Evolutionary conservation across 2,888 invertebrate species (phyloP).

Genomic region (Melipona beecheii): DNA sequence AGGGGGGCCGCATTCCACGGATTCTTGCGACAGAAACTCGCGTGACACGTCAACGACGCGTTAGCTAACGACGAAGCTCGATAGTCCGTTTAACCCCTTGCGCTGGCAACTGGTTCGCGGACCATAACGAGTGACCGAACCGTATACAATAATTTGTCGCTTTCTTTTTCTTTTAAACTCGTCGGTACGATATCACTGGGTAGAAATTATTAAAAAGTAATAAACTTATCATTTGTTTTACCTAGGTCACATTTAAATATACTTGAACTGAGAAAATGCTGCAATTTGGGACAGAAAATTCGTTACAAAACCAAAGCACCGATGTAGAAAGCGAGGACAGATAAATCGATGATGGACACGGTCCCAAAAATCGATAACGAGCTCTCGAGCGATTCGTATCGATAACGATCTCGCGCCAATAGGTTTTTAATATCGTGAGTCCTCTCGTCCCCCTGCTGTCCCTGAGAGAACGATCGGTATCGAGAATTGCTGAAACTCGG

Average conservation of each 20-base stretch:
- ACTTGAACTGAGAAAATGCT: no score
- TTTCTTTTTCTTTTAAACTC: no score
- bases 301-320: not conserved
- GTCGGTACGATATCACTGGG: no score
- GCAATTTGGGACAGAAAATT: no score
- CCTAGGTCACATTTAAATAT: no score
- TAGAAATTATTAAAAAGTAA: no score
- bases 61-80: conserved; percentile 70
- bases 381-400: not conserved
- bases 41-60: conserved; percentile 42
- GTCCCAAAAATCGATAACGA: conserved; percentile 37
- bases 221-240: no score
- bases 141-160: no score
- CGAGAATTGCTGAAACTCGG: not conserved
- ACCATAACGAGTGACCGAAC: no score
- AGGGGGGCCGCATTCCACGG: not conserved
- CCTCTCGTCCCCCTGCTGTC: no score
- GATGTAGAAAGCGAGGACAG: conserved; percentile 8
- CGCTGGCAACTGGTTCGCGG: no score
- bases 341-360: conserved; percentile 4
- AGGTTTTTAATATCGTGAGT: not conserved
- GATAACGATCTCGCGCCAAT: not conserved
- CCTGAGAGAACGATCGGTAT: not conserved
- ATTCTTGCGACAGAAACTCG: conserved; percentile 49
- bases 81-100: conserved; percentile 70